Evolutionary conservation across 92 coral and sea anemone genomes (phyloP).

Genomic region (Epizoanthus fatuus): DNA sequence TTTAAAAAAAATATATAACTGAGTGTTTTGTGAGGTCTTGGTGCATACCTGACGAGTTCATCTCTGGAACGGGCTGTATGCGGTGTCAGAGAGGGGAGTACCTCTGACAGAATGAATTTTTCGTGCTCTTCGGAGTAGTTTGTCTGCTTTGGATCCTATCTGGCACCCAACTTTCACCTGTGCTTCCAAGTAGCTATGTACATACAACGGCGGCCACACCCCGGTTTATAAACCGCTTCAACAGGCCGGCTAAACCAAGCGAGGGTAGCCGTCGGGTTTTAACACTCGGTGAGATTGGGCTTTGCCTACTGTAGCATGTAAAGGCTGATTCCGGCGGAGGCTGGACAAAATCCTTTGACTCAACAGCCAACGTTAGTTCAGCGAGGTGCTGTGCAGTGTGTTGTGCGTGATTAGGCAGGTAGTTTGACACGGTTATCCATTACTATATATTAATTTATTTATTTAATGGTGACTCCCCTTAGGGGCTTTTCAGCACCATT

Average conservation of each 20-base stretch:
- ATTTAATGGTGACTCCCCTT: no score
- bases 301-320: neutral
- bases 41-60: no score
- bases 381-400: neutral
- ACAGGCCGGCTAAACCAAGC: constrained; percentile 4
- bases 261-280: constrained; percentile 6
- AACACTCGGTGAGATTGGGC: neutral
- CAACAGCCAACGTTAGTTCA: neutral
- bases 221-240: neutral
- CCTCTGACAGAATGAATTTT: neutral
- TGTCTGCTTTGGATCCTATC: constrained; percentile 14
- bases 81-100: neutral
- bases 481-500: no score
- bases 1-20: no score
- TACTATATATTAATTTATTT: neutral
- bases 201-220: constrained; percentile 20
- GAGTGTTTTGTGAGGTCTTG: no score
- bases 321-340: neutral
- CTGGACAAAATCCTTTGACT: neutral
- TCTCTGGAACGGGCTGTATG: neutral
- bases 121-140: constrained; percentile 3
- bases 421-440: neutral
- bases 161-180: constrained; percentile 6
- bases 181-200: neutral
- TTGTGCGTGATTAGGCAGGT: neutral